These are phyloP conservation scores for Hypena proboscidalis DNA, from an alignment of 2,888 invertebrate species.

Conservation along the genomic window DNA sequence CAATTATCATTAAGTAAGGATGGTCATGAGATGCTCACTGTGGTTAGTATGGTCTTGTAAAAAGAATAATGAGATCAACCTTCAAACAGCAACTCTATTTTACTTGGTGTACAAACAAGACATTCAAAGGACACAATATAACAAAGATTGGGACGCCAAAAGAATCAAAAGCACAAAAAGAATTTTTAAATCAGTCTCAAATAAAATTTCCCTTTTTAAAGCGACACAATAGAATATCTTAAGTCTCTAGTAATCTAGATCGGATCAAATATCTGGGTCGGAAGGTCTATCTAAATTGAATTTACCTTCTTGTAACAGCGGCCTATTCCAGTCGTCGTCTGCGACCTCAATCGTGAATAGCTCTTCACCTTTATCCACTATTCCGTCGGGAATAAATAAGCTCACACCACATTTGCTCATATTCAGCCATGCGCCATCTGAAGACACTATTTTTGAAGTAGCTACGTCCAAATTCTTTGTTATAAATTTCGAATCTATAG, in stretches of 20 bases:
- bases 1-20: too few relatives aligned
- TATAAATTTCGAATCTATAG: slow-evolving; percentile 68
- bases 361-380: slow-evolving; percentile 92
- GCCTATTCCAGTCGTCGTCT: slow-evolving; percentile 95
- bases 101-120: too few relatives aligned
- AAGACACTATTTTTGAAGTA: slow-evolving; percentile 81
- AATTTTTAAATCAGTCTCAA: background rate
- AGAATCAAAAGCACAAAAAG: too few relatives aligned
- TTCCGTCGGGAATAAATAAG: slow-evolving; percentile 94
- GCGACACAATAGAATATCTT: background rate
- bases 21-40: too few relatives aligned
- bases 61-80: too few relatives aligned
- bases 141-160: too few relatives aligned
- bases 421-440: slow-evolving; percentile 86
- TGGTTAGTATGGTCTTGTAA: too few relatives aligned
- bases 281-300: slow-evolving; percentile 18
- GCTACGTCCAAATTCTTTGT: slow-evolving; percentile 65
- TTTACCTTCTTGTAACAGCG: slow-evolving; percentile 90
- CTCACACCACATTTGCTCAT: slow-evolving; percentile 92
- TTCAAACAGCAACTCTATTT: too few relatives aligned
- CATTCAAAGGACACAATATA: too few relatives aligned
- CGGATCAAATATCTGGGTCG: slow-evolving; percentile 24
- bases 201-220: slow-evolving; percentile 11
- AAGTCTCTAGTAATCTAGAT: slow-evolving; percentile 21
- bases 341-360: slow-evolving; percentile 95